A percentile compares a stretch with the other conserved stretches of the same genome.
Evolutionary conservation across 2,888 invertebrate species (phyloP).

Genomic region (Hypolimnas misippus): DNA sequence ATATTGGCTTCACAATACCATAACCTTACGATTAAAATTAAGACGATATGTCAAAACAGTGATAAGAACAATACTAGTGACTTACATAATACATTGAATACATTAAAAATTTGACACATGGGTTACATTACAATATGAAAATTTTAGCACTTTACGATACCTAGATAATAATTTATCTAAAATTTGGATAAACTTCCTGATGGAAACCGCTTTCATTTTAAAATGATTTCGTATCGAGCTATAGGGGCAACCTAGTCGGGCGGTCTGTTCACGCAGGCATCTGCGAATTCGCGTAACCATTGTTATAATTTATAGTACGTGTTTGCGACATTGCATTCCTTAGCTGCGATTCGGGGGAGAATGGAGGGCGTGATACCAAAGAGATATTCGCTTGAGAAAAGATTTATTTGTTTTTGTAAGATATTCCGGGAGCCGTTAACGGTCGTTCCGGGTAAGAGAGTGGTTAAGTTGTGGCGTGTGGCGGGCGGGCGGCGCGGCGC

Average conservation of each 20-base stretch:
- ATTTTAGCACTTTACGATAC: conserved; percentile 45
- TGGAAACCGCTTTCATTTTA: conserved; percentile 73
- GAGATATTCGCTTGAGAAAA: conserved; percentile 73
- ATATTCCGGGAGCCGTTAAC: conserved; percentile 75
- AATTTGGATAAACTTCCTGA: conserved; percentile 81
- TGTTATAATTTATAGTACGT: conserved; percentile 33
- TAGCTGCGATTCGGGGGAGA: conserved; percentile 61
- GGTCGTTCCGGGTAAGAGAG: conserved; percentile 69
- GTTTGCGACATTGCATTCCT: conserved; percentile 80
- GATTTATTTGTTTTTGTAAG: conserved; percentile 77
- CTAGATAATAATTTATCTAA: conserved; percentile 59
- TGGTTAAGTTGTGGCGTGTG: conserved; percentile 59
- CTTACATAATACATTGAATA: conserved; percentile 69
- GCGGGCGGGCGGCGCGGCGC: conserved; percentile 47
- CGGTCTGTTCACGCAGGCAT: conserved; percentile 69
- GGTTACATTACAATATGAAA: conserved; percentile 72
- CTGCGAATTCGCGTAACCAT: conserved; percentile 70
- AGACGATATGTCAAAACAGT: conserved; percentile 83
- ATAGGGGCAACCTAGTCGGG: conserved; percentile 83
- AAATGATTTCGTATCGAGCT: conserved; percentile 71
- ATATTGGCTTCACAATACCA: conserved; percentile 83
- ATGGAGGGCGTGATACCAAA: conserved; percentile 73
- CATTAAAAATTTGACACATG: conserved; percentile 77
- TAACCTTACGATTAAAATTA: conserved; percentile 76
- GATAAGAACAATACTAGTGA: conserved; percentile 78